Percentiles rank a stretch among this genome's conserved stretches.
Evolutionary conservation across 2,113 vertebrate genomes (phyloP).

Genomic region (Alouatta palliata): DNA sequence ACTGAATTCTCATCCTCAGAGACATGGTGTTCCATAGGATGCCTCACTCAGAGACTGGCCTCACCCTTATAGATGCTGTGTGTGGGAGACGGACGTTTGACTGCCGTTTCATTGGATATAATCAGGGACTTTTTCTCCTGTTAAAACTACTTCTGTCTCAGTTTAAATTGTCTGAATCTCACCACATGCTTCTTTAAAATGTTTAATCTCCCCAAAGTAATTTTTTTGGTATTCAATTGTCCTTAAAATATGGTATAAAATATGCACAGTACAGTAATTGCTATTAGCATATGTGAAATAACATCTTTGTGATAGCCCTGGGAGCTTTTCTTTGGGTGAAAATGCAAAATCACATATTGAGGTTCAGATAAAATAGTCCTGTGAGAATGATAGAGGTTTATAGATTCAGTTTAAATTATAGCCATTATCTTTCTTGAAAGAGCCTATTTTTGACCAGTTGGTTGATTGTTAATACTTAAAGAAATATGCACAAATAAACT

Average conservation of each 20-base stretch:
- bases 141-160: background rate
- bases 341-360: background rate
- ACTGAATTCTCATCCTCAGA: background rate
- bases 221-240: conserved; percentile 30
- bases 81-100: background rate
- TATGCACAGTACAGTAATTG: background rate
- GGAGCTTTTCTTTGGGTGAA: background rate
- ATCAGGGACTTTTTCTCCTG: background rate
- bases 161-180: background rate
- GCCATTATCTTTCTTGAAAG: background rate
- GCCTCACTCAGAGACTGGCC: background rate
- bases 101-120: background rate
- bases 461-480: background rate
- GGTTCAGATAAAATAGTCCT: background rate
- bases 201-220: background rate
- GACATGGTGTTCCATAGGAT: background rate
- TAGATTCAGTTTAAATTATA: background rate
- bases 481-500: background rate
- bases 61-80: background rate
- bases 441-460: background rate
- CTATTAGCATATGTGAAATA: background rate
- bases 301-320: background rate
- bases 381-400: background rate
- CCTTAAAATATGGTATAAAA: background rate
- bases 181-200: background rate